phyloP scores from a whole-genome alignment of 2,113 vertebrate genomes.

The Macrotus californicus region DNA sequence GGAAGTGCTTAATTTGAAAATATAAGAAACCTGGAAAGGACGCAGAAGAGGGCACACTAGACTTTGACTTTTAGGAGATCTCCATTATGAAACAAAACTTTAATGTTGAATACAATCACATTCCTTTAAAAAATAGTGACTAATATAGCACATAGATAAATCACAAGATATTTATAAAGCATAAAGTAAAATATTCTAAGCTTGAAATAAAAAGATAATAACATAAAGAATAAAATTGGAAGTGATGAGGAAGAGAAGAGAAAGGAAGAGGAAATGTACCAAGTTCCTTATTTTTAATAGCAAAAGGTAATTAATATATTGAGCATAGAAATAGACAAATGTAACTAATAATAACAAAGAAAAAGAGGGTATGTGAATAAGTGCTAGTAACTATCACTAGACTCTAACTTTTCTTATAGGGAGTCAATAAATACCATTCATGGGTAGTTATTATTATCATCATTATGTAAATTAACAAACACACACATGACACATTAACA shows the following conservation, averaged over 20 bases:
- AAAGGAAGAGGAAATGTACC: not conserved
- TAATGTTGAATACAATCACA: not conserved
- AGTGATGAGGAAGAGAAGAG: not conserved
- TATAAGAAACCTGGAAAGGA: not conserved
- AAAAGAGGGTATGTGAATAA: not conserved
- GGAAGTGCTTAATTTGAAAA: not conserved
- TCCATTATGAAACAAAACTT: not conserved
- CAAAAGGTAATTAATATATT: not conserved
- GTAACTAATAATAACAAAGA: not conserved
- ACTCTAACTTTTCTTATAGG: not conserved
- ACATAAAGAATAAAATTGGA: not conserved
- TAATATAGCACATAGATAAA: not conserved
- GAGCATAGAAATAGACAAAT: not conserved
- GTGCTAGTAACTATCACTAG: not conserved
- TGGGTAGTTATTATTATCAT: not conserved
- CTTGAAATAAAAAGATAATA: not conserved
- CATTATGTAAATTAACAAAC: not conserved
- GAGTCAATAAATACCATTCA: not conserved
- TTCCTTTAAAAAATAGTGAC: not conserved
- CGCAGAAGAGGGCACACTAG: not conserved
- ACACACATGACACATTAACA: not conserved
- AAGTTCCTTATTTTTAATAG: not conserved
- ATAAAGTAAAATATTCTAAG: conserved; percentile 6
- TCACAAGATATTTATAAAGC: not conserved
- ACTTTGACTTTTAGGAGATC: not conserved